Base-by-base conservation (phyloP, 2,888 invertebrate species). In the Poecilus cupreus region DNA sequence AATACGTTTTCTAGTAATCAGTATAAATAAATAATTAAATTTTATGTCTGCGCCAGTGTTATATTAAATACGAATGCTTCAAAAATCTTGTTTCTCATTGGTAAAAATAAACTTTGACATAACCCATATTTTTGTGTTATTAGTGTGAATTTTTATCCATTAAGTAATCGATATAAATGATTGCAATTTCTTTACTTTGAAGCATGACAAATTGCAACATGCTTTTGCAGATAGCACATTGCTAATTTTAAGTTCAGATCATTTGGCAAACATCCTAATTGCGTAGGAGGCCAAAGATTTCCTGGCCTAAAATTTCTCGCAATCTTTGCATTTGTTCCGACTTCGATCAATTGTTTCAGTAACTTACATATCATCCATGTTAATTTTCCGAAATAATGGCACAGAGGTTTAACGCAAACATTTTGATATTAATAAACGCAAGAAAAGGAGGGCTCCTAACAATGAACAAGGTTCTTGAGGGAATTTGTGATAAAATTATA, bases 171-270 rank as follows among this genome's bases (percentile, higher is more conserved):
- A 39, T 68, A 68, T 68, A 68, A 68, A 68, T 68, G 39, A 39
- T 75, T 49, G 22, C 32, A 75, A 75, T 51, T 51, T 16, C 74
- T 46, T 22, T 49, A 51, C 51, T 75, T 75, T 75, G 32, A 75
- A 75, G 51, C 11, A 75, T 75, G 74, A 75, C 74, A 75, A 75
- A 75, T 51, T 26, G 11, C 26, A 51, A 75, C 51, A 51, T 51
- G 74, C 32, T 75, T 75, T 46, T 26, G 26, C 18, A 75, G 51
- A 75, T 46, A 75, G 16, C 51, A n/a, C 46, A 75, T 24, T 75
- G 46, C 49, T 74, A 49, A 74, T 74, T 74, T 74, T 74, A 74
- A 22, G 49, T 74, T 46, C 49, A 18, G 24, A 75, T 26, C 74
- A 75, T 46, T 51, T 75, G 74, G 74, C 74, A 75, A 37, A 10